Evolutionary conservation across 2,797 vertebrate species (phyloP).

Genomic region (Myotis vivesi): DNA sequence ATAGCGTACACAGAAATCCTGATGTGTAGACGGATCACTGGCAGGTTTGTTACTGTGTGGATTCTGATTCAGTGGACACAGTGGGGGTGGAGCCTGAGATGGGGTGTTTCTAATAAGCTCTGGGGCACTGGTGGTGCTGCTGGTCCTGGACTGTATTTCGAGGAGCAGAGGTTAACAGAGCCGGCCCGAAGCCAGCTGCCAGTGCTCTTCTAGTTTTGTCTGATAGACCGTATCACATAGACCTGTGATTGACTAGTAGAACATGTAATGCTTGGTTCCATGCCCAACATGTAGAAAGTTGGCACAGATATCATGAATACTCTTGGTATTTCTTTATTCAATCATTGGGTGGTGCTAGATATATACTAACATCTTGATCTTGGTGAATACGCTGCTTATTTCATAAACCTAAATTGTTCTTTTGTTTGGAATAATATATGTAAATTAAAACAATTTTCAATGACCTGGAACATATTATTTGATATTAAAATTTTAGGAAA

Average conservation of each 20-base stretch:
- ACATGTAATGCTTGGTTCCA: rapidly evolving
- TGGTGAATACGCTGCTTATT: not conserved
- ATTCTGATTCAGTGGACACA: rapidly evolving
- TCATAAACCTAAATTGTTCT: not conserved
- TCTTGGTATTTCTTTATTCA: not conserved
- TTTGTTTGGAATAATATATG: not conserved
- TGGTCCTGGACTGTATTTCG: not conserved
- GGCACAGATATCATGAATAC: not conserved
- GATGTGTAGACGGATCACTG: not conserved
- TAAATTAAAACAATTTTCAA: not conserved
- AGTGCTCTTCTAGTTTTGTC: rapidly evolving
- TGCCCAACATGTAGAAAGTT: rapidly evolving
- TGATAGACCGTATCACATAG: rapidly evolving
- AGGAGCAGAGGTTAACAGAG: not conserved
- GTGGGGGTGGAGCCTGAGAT: rapidly evolving
- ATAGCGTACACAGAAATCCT: not conserved
- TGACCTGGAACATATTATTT: not conserved
- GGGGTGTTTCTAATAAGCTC: rapidly evolving
- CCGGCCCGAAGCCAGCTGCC: rapidly evolving
- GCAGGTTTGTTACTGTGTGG: rapidly evolving
- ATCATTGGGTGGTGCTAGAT: not conserved
- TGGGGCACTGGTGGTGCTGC: rapidly evolving
- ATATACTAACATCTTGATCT: not conserved
- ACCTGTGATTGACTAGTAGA: rapidly evolving
- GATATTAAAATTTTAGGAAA: not conserved